These are phyloP conservation scores for Natrix natrix DNA, from an alignment of 2,797 vertebrate genomes.

Conservation along the genomic window DNA sequence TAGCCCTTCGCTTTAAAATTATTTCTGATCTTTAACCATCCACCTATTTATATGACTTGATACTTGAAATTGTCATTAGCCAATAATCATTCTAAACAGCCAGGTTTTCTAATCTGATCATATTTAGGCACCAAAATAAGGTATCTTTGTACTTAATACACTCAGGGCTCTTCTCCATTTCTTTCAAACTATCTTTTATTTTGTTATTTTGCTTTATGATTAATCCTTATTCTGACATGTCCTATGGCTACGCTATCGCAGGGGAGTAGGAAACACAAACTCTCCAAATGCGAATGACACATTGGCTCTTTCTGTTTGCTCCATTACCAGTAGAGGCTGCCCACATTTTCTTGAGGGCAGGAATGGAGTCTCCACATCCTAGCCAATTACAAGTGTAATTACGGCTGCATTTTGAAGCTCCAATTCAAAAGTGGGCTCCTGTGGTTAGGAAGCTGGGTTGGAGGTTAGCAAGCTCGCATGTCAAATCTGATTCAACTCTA, in stretches of 20 bases:
- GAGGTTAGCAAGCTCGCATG: neutral
- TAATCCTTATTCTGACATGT: neutral
- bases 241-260: neutral
- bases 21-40: neutral
- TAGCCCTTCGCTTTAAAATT: neutral
- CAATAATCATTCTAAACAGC: neutral
- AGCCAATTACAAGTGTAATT: neutral
- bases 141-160: neutral
- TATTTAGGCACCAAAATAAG: neutral
- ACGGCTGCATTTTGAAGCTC: neutral
- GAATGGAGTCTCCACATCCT: neutral
- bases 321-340: neutral
- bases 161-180: neutral
- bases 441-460: neutral
- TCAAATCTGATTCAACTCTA: neutral
- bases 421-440: neutral
- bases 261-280: neutral
- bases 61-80: neutral
- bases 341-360: neutral
- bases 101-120: neutral
- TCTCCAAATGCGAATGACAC: neutral
- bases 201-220: neutral
- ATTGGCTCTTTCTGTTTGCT: neutral
- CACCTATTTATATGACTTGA: neutral
- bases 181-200: neutral